phyloP scores from a whole-genome alignment of 2,888 invertebrate genomes.

The Ceraclea dissimilis region DNA sequence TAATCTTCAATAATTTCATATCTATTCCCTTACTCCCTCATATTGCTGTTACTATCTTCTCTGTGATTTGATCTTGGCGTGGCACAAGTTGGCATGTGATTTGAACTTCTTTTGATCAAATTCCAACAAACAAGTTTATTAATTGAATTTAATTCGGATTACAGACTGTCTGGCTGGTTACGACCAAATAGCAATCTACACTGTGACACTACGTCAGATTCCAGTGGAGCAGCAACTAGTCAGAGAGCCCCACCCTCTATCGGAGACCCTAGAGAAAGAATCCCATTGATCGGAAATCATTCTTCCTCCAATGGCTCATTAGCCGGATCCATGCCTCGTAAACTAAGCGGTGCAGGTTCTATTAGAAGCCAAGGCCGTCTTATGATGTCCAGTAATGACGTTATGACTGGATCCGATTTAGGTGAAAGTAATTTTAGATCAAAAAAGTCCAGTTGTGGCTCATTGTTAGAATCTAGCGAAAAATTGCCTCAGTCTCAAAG shows the following conservation, averaged over 20 bases:
- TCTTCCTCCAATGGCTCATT: conserved; percentile 45
- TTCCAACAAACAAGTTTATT: too few species aligned
- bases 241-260: conserved; percentile 35
- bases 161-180: conserved; percentile 40
- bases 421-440: conserved; percentile 37
- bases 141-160: conserved; percentile 22
- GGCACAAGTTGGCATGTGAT: too few species aligned
- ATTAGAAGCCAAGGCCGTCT: conserved; percentile 23
- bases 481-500: conserved; percentile 31
- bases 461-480: conserved; percentile 36
- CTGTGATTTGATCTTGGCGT: not conserved
- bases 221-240: conserved; percentile 29
- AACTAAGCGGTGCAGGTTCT: conserved; percentile 38
- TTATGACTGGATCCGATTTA: conserved; percentile 40
- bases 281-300: conserved; percentile 41
- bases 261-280: conserved; percentile 40
- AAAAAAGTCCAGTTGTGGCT: conserved; percentile 44
- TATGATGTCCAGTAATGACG: conserved; percentile 25
- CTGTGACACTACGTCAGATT: conserved; percentile 23
- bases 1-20: conserved; percentile 23
- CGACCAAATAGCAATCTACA: conserved; percentile 37
- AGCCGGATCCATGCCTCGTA: conserved; percentile 40
- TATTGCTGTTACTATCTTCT: not conserved
- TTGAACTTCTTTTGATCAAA: too few species aligned
- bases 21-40: conserved; percentile 1